Conservation (phyloP, 1,140 invertebrate species). For the Rhysida immarginata region DNA sequence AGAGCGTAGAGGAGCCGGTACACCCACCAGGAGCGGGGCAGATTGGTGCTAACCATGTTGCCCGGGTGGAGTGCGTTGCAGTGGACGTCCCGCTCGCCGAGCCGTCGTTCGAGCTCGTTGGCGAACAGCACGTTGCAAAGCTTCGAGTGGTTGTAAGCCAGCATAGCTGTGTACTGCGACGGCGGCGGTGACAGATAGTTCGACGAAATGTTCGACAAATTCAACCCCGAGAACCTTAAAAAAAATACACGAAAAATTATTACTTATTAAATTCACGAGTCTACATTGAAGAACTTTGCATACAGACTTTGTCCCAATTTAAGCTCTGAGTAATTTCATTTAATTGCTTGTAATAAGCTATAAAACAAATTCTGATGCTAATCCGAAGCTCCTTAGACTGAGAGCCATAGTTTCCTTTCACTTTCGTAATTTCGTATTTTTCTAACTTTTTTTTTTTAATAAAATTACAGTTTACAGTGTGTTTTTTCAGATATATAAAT, state of each 20-base stretch:
- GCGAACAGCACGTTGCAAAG: constrained; percentile 75
- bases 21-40: constrained; percentile 70
- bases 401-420: no score
- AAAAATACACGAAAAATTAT: neutral
- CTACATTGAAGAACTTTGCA: no score
- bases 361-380: no score
- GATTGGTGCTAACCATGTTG: constrained; percentile 62
- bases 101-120: constrained; percentile 53
- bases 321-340: no score
- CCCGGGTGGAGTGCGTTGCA: constrained; percentile 80
- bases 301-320: no score
- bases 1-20: constrained; percentile 58
- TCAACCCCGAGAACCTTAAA: neutral
- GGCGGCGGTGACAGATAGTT: constrained; percentile 33
- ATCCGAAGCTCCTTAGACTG: no score
- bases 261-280: no score
- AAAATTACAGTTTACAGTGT: no score
- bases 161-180: constrained; percentile 54
- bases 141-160: constrained; percentile 80
- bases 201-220: neutral
- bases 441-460: no score
- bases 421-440: no score
- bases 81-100: constrained; percentile 49
- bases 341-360: no score
- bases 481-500: no score